Evolutionary conservation across 2,113 vertebrate species (phyloP).

Genomic region (Microcebus murinus): DNA sequence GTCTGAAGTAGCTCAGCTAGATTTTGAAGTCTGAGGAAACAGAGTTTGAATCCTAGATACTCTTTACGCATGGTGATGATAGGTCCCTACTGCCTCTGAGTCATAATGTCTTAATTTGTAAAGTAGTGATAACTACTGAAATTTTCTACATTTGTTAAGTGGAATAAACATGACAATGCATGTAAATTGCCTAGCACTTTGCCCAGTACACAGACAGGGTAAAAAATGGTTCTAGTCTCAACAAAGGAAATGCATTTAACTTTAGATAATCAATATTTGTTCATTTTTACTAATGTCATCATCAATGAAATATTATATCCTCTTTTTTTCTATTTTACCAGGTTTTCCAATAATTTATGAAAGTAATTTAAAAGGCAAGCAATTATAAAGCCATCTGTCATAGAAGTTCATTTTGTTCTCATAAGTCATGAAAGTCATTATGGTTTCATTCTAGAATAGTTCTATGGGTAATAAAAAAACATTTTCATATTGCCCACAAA

Average conservation of each 20-base stretch:
- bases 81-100: not conserved
- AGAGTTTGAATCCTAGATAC: not conserved
- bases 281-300: constrained; percentile 45
- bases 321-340: constrained; percentile 40
- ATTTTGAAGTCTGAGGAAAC: not conserved
- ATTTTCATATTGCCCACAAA: constrained; percentile 67
- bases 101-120: not conserved
- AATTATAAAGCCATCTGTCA: not conserved
- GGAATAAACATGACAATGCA: not conserved
- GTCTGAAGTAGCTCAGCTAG: not conserved
- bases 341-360: not conserved
- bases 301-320: constrained; percentile 39
- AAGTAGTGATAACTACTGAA: not conserved
- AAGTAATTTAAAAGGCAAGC: constrained; percentile 61
- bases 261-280: not conserved
- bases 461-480: constrained; percentile 32
- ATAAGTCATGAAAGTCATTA: not conserved
- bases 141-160: not conserved
- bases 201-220: fast-evolving
- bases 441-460: constrained; percentile 27
- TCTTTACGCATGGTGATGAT: fast-evolving
- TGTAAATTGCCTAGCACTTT: not conserved
- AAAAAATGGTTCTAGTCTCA: not conserved
- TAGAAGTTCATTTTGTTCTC: constrained; percentile 48
- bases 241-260: not conserved